phyloP scores from a whole-genome alignment of 2,888 invertebrate genomes.

The Leptopilina drosophilae region DNA sequence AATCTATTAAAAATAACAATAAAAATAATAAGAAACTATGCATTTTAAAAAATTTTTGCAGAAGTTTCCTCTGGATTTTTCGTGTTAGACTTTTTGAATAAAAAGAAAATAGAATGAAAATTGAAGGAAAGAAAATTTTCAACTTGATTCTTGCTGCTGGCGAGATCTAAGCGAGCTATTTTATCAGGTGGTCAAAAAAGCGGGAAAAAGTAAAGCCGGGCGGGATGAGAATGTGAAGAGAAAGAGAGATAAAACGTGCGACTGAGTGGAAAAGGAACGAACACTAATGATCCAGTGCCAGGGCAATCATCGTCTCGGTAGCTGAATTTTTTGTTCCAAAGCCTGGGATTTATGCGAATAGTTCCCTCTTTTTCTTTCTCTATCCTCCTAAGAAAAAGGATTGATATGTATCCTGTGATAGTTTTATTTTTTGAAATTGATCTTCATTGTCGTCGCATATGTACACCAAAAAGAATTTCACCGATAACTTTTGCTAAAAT shows the following conservation, averaged over 20 bases:
- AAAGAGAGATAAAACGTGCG: slow-evolving; percentile 48
- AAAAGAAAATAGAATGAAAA: neutral
- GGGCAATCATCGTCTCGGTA: slow-evolving; percentile 63
- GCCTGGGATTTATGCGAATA: slow-evolving; percentile 60
- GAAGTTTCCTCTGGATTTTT: no score
- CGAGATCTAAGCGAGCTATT: slow-evolving; percentile 44
- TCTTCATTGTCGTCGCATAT: neutral
- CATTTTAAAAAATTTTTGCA: no score
- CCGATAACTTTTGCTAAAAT: no score
- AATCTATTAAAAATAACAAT: no score
- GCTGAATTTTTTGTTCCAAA: slow-evolving; percentile 54
- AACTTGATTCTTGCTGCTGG: slow-evolving; percentile 33
- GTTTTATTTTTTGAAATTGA: slow-evolving; percentile 1
- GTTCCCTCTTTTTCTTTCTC: slow-evolving; percentile 36
- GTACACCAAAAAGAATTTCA: neutral
- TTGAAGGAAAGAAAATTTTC: slow-evolving; percentile 9
- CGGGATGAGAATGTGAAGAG: slow-evolving; percentile 56
- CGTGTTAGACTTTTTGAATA: neutral
- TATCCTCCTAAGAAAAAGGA: slow-evolving; percentile 29
- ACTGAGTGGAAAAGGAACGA: slow-evolving; percentile 55
- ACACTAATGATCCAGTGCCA: slow-evolving; percentile 71
- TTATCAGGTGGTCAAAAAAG: slow-evolving; percentile 45
- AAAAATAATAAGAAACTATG: no score
- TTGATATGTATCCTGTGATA: neutral
- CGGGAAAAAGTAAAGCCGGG: slow-evolving; percentile 49